Percentiles rank a stretch among this genome's conserved stretches.
These are phyloP conservation scores for Linurgus olivaceus DNA, from an alignment of 2,797 vertebrate species.

Conservation along the genomic window DNA sequence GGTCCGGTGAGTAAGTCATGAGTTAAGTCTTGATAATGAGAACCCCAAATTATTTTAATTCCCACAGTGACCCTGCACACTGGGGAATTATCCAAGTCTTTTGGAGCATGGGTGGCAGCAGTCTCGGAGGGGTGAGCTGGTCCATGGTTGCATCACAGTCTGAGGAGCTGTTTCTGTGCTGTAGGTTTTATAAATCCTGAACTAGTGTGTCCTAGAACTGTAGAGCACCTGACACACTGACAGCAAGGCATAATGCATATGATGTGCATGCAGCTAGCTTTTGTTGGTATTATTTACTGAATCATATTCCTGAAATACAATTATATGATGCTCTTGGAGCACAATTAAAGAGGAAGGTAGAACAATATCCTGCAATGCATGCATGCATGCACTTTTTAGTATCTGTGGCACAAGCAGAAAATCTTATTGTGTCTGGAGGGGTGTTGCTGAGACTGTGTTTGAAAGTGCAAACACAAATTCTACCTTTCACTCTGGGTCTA, in stretches of 20 bases:
- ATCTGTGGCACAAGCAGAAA: not conserved
- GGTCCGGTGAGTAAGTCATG: not conserved
- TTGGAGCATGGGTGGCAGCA: not conserved
- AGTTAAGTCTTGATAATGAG: not conserved
- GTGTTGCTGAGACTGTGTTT: not conserved
- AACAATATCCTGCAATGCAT: not conserved
- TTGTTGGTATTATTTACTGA: not conserved
- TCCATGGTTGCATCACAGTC: not conserved
- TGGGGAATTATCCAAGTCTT: not conserved
- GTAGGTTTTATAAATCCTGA: not conserved
- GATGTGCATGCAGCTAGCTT: not conserved
- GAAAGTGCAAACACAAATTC: rapidly evolving
- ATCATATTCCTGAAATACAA: not conserved
- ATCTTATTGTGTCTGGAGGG: not conserved
- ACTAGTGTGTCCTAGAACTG: not conserved
- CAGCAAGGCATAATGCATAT: not conserved
- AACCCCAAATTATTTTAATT: not conserved
- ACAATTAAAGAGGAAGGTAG: not conserved
- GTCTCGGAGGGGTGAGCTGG: not conserved
- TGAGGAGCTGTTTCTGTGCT: not conserved
- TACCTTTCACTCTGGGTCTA: not conserved
- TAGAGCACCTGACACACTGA: not conserved
- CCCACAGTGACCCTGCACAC: not conserved
- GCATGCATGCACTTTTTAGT: not conserved
- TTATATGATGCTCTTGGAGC: not conserved